phyloP scores from a whole-genome alignment of 2,113 vertebrate species.

The Entosphenus tridentatus region DNA sequence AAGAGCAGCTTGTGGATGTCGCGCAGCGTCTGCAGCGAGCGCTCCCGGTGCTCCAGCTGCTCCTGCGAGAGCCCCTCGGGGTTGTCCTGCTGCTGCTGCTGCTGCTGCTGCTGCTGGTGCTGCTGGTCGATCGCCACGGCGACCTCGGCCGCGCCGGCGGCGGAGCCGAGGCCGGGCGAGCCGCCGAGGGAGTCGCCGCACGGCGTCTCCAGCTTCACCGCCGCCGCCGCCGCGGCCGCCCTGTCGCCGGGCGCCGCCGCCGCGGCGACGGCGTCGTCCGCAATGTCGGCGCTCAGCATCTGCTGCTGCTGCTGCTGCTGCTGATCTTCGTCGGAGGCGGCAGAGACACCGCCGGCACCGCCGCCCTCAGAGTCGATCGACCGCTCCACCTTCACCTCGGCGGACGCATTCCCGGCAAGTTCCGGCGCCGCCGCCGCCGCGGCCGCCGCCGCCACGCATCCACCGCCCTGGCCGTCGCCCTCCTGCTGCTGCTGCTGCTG shows the following conservation, averaged over 20 bases:
- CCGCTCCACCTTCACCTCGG: constrained; percentile 35
- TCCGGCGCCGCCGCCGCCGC: constrained; percentile 36
- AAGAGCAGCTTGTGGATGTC: constrained; percentile 98
- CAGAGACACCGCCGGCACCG: constrained; percentile 41
- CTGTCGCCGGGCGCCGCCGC: no score
- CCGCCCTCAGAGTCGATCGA: constrained; percentile 37
- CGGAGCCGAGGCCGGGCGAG: constrained; percentile 35
- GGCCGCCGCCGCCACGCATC: constrained; percentile 58
- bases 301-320: constrained; percentile 17
- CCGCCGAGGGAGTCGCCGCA: constrained; percentile 50
- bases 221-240: constrained; percentile 17
- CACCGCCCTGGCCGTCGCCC: constrained; percentile 46
- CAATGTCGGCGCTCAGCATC: no score
- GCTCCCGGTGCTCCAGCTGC: constrained; percentile 81
- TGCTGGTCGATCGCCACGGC: no score
- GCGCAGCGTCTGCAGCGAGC: constrained; percentile 73
- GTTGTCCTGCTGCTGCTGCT: constrained; percentile 27
- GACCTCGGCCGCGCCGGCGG: no score
- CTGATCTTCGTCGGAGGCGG: constrained; percentile 17
- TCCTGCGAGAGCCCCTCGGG: constrained; percentile 87
- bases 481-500: constrained; percentile 26
- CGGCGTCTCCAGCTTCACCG: constrained; percentile 17
- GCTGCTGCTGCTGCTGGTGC: no score
- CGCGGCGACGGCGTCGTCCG: no score
- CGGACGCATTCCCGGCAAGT: constrained; percentile 47